Evolutionary conservation across 1,140 invertebrate species (phyloP).

Genomic region (Drosophila watanabei): DNA sequence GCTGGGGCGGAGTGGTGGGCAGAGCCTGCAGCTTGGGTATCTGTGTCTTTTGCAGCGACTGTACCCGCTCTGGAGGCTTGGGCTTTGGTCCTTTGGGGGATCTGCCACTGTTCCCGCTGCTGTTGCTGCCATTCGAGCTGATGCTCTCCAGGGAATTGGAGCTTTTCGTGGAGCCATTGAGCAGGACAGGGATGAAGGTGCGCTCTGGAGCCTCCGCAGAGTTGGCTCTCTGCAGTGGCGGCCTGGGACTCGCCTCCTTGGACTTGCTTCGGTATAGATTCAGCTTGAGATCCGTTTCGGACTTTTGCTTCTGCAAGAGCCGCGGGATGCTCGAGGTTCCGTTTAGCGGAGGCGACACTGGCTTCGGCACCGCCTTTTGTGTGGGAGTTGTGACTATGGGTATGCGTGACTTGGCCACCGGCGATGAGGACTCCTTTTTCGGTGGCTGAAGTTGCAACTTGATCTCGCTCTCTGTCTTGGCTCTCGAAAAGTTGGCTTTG

Average conservation of each 20-base stretch:
- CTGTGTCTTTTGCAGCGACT: slow-evolving; percentile 74
- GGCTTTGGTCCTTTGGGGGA: slow-evolving; percentile 76
- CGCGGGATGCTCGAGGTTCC: slow-evolving; percentile 68
- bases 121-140: slow-evolving; percentile 54
- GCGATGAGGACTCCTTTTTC: slow-evolving; percentile 43
- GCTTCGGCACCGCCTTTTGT: slow-evolving; percentile 17
- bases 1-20: slow-evolving; percentile 60
- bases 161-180: slow-evolving; percentile 56
- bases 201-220: slow-evolving; percentile 76
- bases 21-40: slow-evolving; percentile 74
- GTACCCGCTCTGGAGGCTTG: slow-evolving; percentile 81
- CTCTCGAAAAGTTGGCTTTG: slow-evolving; percentile 72
- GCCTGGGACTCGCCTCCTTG: slow-evolving; percentile 75
- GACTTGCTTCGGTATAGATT: slow-evolving; percentile 76
- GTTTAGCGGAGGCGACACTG: slow-evolving; percentile 10
- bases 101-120: slow-evolving; percentile 52
- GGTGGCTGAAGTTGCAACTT: slow-evolving; percentile 61
- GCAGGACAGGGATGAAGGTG: slow-evolving; percentile 73
- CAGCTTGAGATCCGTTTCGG: slow-evolving; percentile 80
- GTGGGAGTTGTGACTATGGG: slow-evolving; percentile 58
- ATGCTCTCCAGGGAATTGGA: slow-evolving; percentile 67
- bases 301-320: slow-evolving; percentile 80
- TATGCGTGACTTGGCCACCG: slow-evolving; percentile 68
- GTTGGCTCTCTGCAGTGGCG: slow-evolving; percentile 67
- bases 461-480: slow-evolving; percentile 82